Conservation (phyloP, 2,797 vertebrate genomes). For the Scolopax rusticola region DNA sequence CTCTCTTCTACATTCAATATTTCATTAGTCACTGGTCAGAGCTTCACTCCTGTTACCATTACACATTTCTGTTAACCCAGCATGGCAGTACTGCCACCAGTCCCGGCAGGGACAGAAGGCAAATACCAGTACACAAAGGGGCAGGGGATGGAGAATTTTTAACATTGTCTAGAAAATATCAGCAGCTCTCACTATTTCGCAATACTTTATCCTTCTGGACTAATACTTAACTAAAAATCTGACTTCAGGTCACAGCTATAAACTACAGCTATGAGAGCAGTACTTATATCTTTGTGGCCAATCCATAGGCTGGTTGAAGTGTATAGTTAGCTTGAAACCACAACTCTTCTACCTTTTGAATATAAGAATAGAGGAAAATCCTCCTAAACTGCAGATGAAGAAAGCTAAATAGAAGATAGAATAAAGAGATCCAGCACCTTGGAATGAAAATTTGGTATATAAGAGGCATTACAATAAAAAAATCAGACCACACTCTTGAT, state of each 20-base stretch:
- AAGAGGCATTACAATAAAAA: background rate
- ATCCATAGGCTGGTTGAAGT: background rate
- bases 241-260: background rate
- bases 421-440: background rate
- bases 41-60: background rate
- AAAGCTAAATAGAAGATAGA: background rate
- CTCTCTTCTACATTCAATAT: background rate
- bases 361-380: background rate
- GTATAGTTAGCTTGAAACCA: background rate
- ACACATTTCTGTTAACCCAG: background rate
- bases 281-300: background rate
- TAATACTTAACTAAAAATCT: background rate
- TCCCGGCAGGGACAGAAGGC: background rate
- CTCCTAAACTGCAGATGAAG: background rate
- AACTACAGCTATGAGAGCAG: rapidly evolving
- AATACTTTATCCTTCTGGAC: background rate
- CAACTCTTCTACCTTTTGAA: background rate
- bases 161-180: background rate
- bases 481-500: background rate
- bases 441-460: background rate
- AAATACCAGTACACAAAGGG: background rate
- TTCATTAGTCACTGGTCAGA: background rate
- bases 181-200: background rate
- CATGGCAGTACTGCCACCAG: too few species aligned
- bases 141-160: background rate